A percentile compares a stretch with the other conserved stretches of the same genome.
phyloP scores from a whole-genome alignment of 2,113 vertebrate species.

The Chroicocephalus ridibundus region DNA sequence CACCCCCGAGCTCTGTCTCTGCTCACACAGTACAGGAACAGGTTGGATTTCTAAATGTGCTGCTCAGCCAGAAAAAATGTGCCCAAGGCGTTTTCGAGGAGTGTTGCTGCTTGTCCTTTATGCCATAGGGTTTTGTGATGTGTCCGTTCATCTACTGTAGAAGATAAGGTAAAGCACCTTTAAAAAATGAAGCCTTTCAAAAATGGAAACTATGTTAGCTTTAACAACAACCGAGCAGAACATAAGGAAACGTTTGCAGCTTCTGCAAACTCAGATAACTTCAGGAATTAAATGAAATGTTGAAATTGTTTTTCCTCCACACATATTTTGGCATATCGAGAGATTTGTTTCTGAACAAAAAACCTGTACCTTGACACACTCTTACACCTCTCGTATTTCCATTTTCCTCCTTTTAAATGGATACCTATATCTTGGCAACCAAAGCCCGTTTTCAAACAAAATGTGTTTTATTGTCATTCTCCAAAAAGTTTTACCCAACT shows the following conservation, averaged over 20 bases:
- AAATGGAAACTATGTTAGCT: not conserved
- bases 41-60: not conserved
- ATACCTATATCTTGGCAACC: not conserved
- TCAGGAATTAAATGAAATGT: not conserved
- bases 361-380: not conserved
- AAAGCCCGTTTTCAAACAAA: not conserved
- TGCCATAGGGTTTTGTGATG: not conserved
- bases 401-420: not conserved
- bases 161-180: not conserved
- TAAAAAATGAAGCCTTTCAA: not conserved
- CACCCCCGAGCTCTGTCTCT: not conserved
- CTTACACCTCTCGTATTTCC: fast-evolving
- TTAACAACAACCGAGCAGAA: fast-evolving
- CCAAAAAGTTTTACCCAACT: not conserved
- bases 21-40: not conserved
- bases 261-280: not conserved
- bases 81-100: not conserved
- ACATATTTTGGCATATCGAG: not conserved
- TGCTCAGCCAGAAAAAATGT: not conserved
- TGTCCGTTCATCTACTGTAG: not conserved
- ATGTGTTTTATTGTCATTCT: not conserved
- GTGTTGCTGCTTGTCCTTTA: not conserved
- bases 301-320: not conserved
- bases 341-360: not conserved
- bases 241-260: not conserved